A percentile compares a stretch with the other conserved stretches of the same genome.
phyloP scores from a whole-genome alignment of 2,113 vertebrate genomes.

The Panthera uncia region DNA sequence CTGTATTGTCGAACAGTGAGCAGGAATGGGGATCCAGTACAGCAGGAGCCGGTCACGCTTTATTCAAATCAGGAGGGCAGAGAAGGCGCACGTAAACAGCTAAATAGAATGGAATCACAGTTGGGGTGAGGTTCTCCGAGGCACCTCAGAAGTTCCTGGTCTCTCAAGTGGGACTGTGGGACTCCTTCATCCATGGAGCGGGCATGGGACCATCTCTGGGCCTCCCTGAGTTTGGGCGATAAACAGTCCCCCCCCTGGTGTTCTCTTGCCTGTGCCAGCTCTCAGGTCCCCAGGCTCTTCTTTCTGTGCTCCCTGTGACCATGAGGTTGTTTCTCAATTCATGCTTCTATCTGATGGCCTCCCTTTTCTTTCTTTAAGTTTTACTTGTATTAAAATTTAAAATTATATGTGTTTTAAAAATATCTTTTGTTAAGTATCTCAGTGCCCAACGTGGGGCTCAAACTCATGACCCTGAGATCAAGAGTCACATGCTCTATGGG shows the following conservation, averaged over 20 bases:
- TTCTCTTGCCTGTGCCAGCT: background rate
- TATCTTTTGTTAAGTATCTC: background rate
- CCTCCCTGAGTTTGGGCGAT: background rate
- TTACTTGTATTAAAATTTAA: background rate
- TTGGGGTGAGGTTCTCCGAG: background rate
- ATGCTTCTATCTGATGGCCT: background rate
- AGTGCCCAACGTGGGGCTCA: background rate
- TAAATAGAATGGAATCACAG: background rate
- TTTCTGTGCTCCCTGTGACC: background rate
- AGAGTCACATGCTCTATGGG: background rate
- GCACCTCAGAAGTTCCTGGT: background rate
- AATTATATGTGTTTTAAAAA: background rate
- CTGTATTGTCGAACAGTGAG: accelerated
- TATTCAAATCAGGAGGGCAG: background rate
- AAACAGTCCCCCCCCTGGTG: accelerated
- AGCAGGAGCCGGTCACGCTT: accelerated
- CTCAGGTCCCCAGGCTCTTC: background rate
- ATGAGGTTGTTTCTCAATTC: background rate
- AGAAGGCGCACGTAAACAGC: background rate
- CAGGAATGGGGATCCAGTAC: background rate
- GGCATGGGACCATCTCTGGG: background rate
- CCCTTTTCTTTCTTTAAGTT: background rate
- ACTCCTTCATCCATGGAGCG: background rate
- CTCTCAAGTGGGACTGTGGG: background rate
- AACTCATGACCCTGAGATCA: background rate